phyloP scores from a whole-genome alignment of 2,888 invertebrate species.

The Clanis bilineata region DNA sequence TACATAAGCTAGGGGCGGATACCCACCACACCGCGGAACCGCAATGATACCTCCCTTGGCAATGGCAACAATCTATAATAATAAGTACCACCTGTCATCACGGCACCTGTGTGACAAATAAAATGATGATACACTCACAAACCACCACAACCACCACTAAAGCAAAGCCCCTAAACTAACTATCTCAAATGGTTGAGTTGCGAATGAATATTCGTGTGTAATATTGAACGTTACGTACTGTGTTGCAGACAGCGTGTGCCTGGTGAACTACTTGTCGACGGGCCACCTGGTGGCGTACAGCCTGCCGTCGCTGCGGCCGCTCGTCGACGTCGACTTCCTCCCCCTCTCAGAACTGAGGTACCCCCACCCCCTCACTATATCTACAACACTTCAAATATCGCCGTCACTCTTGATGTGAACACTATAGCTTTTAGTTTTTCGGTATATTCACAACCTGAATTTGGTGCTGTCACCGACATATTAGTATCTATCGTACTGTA shows the following conservation, averaged over 20 bases:
- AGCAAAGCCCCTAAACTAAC: no score
- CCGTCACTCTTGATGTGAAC: constrained; percentile 36
- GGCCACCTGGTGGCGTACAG: constrained; percentile 97
- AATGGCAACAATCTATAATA: no score
- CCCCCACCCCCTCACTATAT: constrained; percentile 37
- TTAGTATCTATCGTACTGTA: background rate
- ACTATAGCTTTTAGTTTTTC: constrained; percentile 26
- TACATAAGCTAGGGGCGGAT: no score
- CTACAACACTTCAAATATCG: constrained; percentile 18
- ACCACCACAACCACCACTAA: no score
- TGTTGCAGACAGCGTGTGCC: constrained; percentile 93
- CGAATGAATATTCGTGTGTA: no score
- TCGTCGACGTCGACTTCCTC: constrained; percentile 96
- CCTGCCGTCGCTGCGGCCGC: constrained; percentile 95
- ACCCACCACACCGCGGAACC: no score
- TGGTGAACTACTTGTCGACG: constrained; percentile 96
- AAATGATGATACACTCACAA: no score
- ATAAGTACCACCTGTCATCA: no score
- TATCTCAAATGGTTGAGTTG: no score
- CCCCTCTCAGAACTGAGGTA: constrained; percentile 97
- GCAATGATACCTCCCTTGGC: no score
- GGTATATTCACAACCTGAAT: constrained; percentile 30
- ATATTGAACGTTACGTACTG: background rate
- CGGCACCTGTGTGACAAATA: no score
- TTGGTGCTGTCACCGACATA: constrained; percentile 22